These are phyloP conservation scores for Chaetoderma sp. DNA, from an alignment of 2,888 invertebrate species.

Conservation along the genomic window DNA sequence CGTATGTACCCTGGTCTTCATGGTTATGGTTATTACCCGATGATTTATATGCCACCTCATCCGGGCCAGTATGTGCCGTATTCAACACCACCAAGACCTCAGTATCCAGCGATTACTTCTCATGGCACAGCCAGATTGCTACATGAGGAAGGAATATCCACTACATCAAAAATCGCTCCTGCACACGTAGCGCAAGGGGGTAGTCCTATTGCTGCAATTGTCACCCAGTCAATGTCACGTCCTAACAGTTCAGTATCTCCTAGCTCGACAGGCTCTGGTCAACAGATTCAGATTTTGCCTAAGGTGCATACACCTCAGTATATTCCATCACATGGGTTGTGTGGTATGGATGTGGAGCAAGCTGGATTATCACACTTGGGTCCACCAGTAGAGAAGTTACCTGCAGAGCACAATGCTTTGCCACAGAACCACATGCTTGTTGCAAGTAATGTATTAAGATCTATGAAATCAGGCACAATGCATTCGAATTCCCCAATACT, in stretches of 20 bases:
- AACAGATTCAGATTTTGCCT: conserved; percentile 57
- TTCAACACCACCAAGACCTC: too few species aligned
- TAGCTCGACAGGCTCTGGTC: conserved; percentile 39
- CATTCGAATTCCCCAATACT: too few species aligned
- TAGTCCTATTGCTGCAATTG: too few species aligned
- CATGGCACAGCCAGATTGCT: neutral
- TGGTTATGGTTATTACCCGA: neutral
- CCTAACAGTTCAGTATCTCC: conserved; percentile 28
- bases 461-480: too few species aligned
- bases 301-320: conserved; percentile 62
- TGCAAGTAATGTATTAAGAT: conserved; percentile 17
- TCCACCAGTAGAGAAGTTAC: too few species aligned
- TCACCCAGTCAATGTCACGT: too few species aligned
- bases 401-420: conserved; percentile 24
- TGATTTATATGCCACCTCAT: neutral
- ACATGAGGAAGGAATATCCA: neutral
- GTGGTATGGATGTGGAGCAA: too few species aligned
- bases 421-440: conserved; percentile 40
- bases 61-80: neutral
- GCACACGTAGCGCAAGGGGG: too few species aligned
- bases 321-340: conserved; percentile 51
- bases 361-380: too few species aligned
- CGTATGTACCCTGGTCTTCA: neutral
- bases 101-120: neutral
- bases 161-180: neutral